Percentiles rank a stretch among this genome's conserved stretches.
phyloP scores from a whole-genome alignment of 2,113 vertebrate genomes.

The Lipophrys pholis region DNA sequence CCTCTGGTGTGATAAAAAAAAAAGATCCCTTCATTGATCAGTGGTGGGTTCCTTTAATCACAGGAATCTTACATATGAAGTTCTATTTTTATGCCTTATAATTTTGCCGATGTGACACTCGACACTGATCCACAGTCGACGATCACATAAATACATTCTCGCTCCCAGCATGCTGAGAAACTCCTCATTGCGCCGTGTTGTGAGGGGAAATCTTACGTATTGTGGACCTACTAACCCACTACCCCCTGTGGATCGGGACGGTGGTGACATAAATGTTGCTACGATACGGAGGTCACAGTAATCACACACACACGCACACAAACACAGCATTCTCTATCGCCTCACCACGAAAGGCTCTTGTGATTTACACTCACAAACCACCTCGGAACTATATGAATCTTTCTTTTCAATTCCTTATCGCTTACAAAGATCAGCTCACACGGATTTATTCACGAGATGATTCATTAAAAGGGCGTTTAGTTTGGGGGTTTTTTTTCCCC shows the following conservation, averaged over 20 bases:
- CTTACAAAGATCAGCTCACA: background rate
- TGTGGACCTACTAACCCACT: conserved; percentile 46
- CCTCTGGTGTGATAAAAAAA: too few species aligned
- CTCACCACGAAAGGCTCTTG: background rate
- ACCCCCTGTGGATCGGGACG: conserved; percentile 18
- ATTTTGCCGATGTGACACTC: too few species aligned
- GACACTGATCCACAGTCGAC: too few species aligned
- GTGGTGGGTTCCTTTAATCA: too few species aligned
- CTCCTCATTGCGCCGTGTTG: background rate
- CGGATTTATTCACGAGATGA: background rate
- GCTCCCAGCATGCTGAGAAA: too few species aligned
- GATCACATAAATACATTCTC: too few species aligned
- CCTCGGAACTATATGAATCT: background rate
- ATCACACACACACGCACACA: background rate
- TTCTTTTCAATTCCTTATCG: background rate
- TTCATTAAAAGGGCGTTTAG: too few species aligned
- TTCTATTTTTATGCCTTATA: too few species aligned
- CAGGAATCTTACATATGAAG: too few species aligned
- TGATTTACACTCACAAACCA: background rate
- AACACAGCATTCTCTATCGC: background rate
- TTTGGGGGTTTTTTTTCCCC: conserved; percentile 16
- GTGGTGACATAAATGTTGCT: conserved; percentile 24
- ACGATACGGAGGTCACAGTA: conserved; percentile 16
- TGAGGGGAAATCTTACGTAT: conserved; percentile 1
- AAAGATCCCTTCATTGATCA: too few species aligned